These are phyloP conservation scores for Onychomys torridus DNA, from an alignment of 2,797 vertebrate species.

Conservation along the genomic window DNA sequence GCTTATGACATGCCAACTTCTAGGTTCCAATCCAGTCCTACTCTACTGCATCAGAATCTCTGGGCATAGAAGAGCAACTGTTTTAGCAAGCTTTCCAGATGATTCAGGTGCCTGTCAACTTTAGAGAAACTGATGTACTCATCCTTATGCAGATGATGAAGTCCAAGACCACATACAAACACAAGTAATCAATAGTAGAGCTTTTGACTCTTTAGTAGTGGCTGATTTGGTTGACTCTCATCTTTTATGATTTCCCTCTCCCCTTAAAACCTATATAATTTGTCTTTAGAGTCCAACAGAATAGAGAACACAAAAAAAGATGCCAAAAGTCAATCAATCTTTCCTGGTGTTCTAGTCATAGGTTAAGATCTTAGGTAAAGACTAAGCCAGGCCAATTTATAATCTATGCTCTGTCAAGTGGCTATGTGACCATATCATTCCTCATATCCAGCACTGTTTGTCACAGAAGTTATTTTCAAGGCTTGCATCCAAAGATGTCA, in stretches of 20 bases:
- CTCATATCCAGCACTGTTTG: neutral
- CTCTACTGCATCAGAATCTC: neutral
- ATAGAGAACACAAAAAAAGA: slow-evolving; percentile 23
- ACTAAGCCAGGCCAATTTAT: neutral
- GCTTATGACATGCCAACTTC: neutral
- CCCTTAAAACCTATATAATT: slow-evolving; percentile 3
- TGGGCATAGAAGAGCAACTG: neutral
- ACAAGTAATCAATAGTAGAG: neutral
- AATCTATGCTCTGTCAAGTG: neutral
- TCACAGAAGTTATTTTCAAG: slow-evolving; percentile 8
- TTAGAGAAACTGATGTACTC: neutral
- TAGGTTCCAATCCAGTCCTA: neutral
- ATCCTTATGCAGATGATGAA: slow-evolving; percentile 2
- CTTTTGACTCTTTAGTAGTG: neutral
- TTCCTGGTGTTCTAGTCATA: neutral
- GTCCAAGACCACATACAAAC: neutral
- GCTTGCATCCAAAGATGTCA: neutral
- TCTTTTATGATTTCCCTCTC: slow-evolving; percentile 6
- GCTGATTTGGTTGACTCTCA: neutral
- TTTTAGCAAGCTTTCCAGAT: neutral
- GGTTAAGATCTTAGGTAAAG: neutral
- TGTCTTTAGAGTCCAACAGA: neutral
- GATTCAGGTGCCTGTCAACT: neutral
- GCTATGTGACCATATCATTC: neutral
- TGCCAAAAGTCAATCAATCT: neutral